Evolutionary conservation across 2,888 invertebrate genomes (phyloP).

Genomic region (Polietes domitor): DNA sequence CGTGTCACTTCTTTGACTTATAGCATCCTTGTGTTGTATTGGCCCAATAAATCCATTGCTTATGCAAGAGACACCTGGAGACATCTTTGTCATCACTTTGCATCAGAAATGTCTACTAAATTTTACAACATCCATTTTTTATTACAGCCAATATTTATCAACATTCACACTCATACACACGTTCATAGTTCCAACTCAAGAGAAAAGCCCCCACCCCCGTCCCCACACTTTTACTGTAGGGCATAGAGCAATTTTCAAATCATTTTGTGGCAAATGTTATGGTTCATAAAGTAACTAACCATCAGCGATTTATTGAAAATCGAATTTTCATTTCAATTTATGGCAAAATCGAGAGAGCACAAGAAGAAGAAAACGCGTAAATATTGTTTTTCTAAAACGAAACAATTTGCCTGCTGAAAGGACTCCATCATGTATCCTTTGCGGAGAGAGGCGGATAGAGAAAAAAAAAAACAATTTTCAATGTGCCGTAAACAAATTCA

Average conservation of each 20-base stretch:
- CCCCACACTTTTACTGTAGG: too few species aligned
- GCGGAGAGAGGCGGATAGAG: not conserved
- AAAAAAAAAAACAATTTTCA: not conserved
- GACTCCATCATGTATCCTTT: not conserved
- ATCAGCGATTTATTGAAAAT: not conserved
- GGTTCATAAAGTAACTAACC: conserved; percentile 3
- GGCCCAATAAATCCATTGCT: not conserved
- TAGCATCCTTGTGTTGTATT: not conserved
- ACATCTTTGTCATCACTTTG: not conserved
- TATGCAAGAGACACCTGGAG: not conserved
- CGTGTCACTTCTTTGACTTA: too few species aligned
- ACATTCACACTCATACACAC: not conserved
- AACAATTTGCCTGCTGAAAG: conserved; percentile 1
- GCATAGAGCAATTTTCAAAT: not conserved
- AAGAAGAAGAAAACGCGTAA: not conserved
- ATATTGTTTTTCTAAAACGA: not conserved
- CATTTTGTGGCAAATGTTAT: conserved; percentile 10
- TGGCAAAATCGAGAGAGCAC: not conserved
- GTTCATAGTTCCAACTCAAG: not conserved
- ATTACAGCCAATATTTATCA: not conserved
- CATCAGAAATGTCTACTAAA: not conserved
- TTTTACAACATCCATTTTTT: not conserved
- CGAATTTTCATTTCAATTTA: conserved; percentile 7
- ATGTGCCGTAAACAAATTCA: not conserved
- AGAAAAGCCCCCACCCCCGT: not conserved